Evolutionary conservation across 2,113 vertebrate genomes (phyloP).

Genomic region (Dasyornis broadbenti): DNA sequence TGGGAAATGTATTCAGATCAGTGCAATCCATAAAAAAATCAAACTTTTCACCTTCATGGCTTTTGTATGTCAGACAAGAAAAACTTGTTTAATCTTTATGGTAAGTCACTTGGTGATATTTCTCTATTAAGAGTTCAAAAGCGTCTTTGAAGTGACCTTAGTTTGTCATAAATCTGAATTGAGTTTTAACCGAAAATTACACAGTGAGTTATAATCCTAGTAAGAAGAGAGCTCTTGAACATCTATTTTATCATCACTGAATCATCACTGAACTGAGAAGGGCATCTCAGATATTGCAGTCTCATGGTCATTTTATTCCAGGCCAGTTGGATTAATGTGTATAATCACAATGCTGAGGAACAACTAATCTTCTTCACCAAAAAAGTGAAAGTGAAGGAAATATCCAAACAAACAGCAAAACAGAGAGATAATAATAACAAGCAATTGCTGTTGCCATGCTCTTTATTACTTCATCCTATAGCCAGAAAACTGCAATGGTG

Average conservation of each 20-base stretch:
- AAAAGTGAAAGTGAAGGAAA: not conserved
- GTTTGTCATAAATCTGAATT: not conserved
- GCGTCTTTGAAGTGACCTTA: not conserved
- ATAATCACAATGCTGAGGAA: not conserved
- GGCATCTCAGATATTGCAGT: not conserved
- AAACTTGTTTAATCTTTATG: not conserved
- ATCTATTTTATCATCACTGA: not conserved
- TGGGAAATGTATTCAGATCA: not conserved
- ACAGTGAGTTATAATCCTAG: not conserved
- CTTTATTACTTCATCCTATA: not conserved
- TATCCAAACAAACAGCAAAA: not conserved
- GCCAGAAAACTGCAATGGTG: not conserved
- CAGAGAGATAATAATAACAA: not conserved
- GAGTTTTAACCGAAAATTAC: not conserved
- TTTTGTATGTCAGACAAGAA: not conserved
- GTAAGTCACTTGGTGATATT: not conserved
- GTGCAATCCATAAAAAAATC: not conserved
- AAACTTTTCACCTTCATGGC: not conserved
- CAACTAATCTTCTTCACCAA: not conserved
- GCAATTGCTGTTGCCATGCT: not conserved
- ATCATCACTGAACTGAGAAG: constrained; percentile 31
- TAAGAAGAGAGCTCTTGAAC: not conserved
- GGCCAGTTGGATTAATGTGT: not conserved
- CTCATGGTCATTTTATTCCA: not conserved
- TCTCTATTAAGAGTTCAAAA: not conserved